Percentiles rank a stretch among this genome's conserved stretches.
phyloP scores from a whole-genome alignment of 2,888 invertebrate species.

The Spatulosminthurus flaviceps region DNA sequence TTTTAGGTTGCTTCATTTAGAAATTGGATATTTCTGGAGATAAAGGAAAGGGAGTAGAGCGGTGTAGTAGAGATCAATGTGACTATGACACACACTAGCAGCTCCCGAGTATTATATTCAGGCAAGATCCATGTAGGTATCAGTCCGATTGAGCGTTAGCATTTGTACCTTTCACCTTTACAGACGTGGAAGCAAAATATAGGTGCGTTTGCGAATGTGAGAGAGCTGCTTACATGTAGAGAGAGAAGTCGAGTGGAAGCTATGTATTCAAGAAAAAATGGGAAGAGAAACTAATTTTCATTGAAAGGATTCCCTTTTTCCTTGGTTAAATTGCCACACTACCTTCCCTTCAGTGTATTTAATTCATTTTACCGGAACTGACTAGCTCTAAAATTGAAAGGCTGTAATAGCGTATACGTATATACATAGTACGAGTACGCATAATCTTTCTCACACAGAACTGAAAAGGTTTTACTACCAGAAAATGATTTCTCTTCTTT shows the following conservation, averaged over 20 bases:
- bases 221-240: not conserved
- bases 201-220: not conserved
- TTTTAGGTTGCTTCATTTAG: too few species aligned
- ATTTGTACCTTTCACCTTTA: conserved; percentile 12
- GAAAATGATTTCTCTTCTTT: too few species aligned
- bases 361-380: not conserved
- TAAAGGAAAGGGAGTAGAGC: too few species aligned
- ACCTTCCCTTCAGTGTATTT: not conserved
- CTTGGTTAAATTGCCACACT: not conserved
- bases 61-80: too few species aligned
- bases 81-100: too few species aligned
- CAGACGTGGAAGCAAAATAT: not conserved
- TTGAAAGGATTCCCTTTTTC: not conserved
- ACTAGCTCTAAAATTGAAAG: too few species aligned
- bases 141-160: not conserved
- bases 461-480: too few species aligned
- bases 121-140: not conserved
- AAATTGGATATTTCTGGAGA: too few species aligned
- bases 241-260: not conserved
- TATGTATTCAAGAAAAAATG: too few species aligned
- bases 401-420: too few species aligned
- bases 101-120: not conserved
- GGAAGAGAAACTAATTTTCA: not conserved
- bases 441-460: too few species aligned
- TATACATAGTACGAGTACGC: too few species aligned